phyloP scores from a whole-genome alignment of 1,140 invertebrate species.

The Argopecten irradians region DNA sequence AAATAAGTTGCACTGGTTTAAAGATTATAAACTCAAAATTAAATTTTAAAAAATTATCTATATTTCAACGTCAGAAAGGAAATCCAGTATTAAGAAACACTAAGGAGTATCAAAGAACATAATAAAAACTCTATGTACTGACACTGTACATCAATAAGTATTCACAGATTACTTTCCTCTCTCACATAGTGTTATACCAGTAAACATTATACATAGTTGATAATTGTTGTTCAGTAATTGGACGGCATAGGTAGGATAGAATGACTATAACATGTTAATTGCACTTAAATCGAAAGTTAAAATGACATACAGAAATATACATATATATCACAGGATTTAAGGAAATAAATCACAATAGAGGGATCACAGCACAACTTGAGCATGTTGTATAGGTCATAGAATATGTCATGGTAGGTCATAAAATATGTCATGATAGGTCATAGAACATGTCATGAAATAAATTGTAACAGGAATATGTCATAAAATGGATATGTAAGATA shows the following conservation, averaged over 20 bases:
- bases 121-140: too few species aligned
- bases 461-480: not conserved
- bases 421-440: too few species aligned
- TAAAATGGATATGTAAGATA: not conserved
- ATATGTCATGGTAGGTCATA: not conserved
- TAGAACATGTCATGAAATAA: not conserved
- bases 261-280: not conserved
- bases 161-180: too few species aligned
- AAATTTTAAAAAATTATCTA: too few species aligned
- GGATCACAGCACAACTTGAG: not conserved
- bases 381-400: not conserved
- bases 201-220: too few species aligned
- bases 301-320: not conserved
- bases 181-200: too few species aligned
- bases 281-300: not conserved
- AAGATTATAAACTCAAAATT: too few species aligned
- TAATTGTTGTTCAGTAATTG: not conserved
- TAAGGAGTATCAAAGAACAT: too few species aligned
- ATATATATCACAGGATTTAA: not conserved
- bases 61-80: too few species aligned
- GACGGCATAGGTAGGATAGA: not conserved
- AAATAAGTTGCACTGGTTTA: too few species aligned
- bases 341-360: not conserved
- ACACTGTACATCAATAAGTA: too few species aligned
- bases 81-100: too few species aligned